Conservation (phyloP, 2,797 vertebrate genomes). For the Loriculus beryllinus region DNA sequence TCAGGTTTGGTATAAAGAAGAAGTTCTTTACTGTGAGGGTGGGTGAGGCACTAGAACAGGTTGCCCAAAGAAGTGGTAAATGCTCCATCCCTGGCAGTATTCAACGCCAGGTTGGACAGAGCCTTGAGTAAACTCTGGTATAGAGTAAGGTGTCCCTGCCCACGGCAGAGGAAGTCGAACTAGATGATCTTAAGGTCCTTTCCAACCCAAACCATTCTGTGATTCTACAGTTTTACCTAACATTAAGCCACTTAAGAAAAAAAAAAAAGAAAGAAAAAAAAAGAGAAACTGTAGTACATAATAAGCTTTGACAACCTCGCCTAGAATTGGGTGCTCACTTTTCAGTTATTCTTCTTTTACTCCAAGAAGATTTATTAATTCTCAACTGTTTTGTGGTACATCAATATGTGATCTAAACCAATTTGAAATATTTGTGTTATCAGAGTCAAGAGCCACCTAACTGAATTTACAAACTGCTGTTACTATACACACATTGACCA, state of each 20-base stretch:
- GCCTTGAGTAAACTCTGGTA: background rate
- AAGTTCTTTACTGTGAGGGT: background rate
- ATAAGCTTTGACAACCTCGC: background rate
- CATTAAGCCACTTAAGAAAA: background rate
- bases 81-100: background rate
- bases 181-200: background rate
- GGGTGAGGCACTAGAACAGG: background rate
- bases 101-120: background rate
- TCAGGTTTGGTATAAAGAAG: background rate
- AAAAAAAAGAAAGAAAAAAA: no score
- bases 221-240: background rate
- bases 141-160: background rate
- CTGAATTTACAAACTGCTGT: background rate
- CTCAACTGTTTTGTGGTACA: no score
- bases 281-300: background rate
- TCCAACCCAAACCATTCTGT: background rate
- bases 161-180: background rate
- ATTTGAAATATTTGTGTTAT: background rate
- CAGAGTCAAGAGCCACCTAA: background rate
- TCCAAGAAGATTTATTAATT: background rate
- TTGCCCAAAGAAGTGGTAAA: background rate
- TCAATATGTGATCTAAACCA: background rate
- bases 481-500: background rate
- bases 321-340: background rate
- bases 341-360: background rate